phyloP scores from a whole-genome alignment of 2,797 vertebrate genomes.

The Prunella strophiata region DNA sequence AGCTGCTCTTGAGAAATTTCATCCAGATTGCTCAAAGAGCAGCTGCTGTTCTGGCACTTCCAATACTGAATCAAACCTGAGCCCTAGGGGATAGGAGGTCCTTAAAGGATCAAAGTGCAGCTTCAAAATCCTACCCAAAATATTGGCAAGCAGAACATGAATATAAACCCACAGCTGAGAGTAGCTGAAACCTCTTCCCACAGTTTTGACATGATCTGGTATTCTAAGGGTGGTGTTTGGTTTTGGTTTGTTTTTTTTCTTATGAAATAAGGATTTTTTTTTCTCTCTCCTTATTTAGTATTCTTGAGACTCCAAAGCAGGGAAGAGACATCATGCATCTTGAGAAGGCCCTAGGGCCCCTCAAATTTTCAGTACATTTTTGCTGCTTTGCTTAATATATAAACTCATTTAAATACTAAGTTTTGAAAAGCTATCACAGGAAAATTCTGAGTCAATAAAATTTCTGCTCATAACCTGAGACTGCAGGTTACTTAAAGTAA shows the following conservation, averaged over 20 bases:
- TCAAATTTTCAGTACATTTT: background rate
- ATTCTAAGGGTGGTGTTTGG: background rate
- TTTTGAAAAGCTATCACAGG: background rate
- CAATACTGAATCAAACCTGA: background rate
- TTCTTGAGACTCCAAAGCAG: background rate
- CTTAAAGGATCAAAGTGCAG: constrained; percentile 9
- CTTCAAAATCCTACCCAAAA: constrained; percentile 4
- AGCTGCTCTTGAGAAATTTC: constrained; percentile 21
- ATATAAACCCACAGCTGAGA: background rate
- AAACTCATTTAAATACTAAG: background rate
- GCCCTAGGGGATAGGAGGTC: background rate
- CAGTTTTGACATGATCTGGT: background rate
- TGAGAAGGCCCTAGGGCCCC: background rate
- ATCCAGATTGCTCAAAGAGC: background rate
- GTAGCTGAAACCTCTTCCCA: background rate
- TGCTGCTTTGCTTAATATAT: background rate
- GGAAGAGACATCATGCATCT: background rate
- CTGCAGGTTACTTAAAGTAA: background rate
- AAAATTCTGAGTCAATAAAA: background rate
- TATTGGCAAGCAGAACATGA: background rate
- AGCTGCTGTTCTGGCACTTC: constrained; percentile 22
- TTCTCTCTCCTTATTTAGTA: background rate
- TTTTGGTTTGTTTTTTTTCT: background rate
- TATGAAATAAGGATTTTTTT: background rate
- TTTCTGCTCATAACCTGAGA: background rate